Conservation (phyloP, 1,140 invertebrate species). For the Drosophila parabipectinata region DNA sequence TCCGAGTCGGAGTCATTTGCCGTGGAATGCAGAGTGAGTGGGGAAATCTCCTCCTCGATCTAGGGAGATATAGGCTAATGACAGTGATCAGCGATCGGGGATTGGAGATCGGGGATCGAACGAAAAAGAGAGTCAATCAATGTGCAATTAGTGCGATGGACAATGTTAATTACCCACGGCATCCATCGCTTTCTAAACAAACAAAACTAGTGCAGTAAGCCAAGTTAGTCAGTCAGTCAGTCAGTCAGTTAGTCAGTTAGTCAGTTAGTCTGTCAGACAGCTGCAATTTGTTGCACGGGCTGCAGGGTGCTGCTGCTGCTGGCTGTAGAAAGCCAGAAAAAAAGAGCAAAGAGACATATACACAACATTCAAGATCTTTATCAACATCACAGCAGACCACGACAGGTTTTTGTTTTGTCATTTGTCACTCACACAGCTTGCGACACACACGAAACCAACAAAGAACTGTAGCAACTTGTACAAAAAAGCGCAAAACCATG, state of each 20-base stretch:
- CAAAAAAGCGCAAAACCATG: conserved; percentile 13
- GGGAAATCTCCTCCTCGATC: not conserved
- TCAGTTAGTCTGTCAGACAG: conserved; percentile 48
- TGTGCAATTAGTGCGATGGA: conserved; percentile 63
- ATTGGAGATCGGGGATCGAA: conserved; percentile 27
- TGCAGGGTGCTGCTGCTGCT: not conserved
- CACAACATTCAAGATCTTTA: conserved; percentile 70
- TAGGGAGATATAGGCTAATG: conserved; percentile 46
- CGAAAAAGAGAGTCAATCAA: conserved; percentile 73
- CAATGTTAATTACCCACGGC: conserved; percentile 55
- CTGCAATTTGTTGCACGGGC: conserved; percentile 70
- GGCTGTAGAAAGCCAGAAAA: conserved; percentile 43
- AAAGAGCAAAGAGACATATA: conserved; percentile 12
- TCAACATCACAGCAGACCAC: conserved; percentile 74
- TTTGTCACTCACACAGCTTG: conserved; percentile 84
- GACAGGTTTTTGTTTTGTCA: conserved; percentile 84
- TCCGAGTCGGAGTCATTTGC: conserved; percentile 39
- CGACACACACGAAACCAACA: conserved; percentile 67
- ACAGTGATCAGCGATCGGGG: conserved; percentile 18
- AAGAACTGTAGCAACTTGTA: conserved; percentile 82
- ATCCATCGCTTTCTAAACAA: conserved; percentile 57
- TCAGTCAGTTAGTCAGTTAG: conserved; percentile 43
- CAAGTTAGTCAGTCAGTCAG: conserved; percentile 52
- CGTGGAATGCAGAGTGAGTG: conserved; percentile 27
- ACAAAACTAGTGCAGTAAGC: conserved; percentile 71